These are phyloP conservation scores for Cecropterus lyciades DNA, from an alignment of 1,140 invertebrate species.

Conservation along the genomic window DNA sequence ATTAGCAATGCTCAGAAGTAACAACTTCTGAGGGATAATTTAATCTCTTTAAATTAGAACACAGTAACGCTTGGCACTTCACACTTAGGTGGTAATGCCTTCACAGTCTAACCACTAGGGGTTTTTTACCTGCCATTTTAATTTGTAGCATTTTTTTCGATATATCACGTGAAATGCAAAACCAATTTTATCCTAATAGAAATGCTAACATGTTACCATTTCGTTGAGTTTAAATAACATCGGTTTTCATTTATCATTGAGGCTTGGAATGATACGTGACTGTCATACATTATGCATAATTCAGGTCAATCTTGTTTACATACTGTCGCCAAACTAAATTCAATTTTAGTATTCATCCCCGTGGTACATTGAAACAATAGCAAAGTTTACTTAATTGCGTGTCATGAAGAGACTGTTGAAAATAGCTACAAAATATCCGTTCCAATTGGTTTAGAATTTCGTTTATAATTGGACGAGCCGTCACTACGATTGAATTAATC, in stretches of 20 bases:
- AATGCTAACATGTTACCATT: background rate
- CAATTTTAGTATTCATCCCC: constrained; percentile 14
- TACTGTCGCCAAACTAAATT: constrained; percentile 8
- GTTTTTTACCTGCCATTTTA: no score
- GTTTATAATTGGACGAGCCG: constrained; percentile 54
- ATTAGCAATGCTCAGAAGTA: no score
- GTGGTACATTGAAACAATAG: constrained; percentile 8
- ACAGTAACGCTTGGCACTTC: no score
- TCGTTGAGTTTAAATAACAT: constrained; percentile 4
- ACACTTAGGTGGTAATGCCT: no score
- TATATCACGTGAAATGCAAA: no score
- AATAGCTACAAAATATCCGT: constrained; percentile 40
- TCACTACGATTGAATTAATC: constrained; percentile 41
- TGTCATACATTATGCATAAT: constrained; percentile 9
- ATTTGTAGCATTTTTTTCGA: no score
- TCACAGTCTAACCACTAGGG: no score
- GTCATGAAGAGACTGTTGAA: constrained; percentile 14
- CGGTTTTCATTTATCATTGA: constrained; percentile 14
- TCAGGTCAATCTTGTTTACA: constrained; percentile 7
- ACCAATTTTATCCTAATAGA: no score
- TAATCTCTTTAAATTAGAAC: no score
- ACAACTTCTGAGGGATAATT: no score
- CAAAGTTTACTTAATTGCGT: constrained; percentile 6
- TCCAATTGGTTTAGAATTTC: constrained; percentile 57
- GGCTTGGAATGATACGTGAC: constrained; percentile 10